Percentiles rank a stretch among this genome's conserved stretches.
Conservation (phyloP, 1,140 invertebrate species). For the Acyrthosiphon pisum region DNA sequence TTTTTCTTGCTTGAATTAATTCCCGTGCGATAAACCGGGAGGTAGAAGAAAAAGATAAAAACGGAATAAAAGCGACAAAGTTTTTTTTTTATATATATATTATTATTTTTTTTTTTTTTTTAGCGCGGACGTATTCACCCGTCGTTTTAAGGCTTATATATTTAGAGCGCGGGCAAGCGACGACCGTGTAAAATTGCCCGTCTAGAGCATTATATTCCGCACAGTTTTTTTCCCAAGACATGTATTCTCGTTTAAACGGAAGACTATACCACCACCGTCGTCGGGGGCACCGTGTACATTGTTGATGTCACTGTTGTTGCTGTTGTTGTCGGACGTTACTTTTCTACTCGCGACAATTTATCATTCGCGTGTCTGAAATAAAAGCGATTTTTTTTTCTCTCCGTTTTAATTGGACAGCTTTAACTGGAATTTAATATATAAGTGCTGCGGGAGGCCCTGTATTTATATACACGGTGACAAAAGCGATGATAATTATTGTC, state of each 20-base stretch:
- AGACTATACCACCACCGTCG: background rate
- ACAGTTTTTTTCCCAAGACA: background rate
- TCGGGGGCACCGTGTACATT: background rate
- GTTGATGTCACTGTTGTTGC: background rate
- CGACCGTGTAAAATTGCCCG: slow-evolving; percentile 18
- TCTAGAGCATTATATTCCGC: background rate
- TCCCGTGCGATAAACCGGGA: slow-evolving; percentile 36
- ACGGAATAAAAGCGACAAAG: slow-evolving; percentile 40
- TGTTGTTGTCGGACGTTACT: background rate
- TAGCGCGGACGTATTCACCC: background rate
- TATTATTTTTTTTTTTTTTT: slow-evolving; percentile 30
- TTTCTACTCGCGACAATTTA: background rate
- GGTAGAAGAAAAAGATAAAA: slow-evolving; percentile 49
- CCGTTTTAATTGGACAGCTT: background rate
- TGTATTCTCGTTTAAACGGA: slow-evolving; percentile 13
- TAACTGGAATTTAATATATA: slow-evolving; percentile 8
- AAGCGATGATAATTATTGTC: background rate
- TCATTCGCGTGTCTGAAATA: background rate
- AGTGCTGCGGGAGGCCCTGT: background rate
- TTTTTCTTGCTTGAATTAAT: slow-evolving; percentile 57
- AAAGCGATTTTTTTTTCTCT: background rate
- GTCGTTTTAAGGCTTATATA: background rate
- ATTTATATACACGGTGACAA: background rate
- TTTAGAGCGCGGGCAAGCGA: background rate
- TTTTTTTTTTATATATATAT: slow-evolving; percentile 15